Percentiles rank a stretch among this genome's conserved stretches.
phyloP scores from a whole-genome alignment of 1,140 invertebrate species.

The Danaus plexippus region DNA sequence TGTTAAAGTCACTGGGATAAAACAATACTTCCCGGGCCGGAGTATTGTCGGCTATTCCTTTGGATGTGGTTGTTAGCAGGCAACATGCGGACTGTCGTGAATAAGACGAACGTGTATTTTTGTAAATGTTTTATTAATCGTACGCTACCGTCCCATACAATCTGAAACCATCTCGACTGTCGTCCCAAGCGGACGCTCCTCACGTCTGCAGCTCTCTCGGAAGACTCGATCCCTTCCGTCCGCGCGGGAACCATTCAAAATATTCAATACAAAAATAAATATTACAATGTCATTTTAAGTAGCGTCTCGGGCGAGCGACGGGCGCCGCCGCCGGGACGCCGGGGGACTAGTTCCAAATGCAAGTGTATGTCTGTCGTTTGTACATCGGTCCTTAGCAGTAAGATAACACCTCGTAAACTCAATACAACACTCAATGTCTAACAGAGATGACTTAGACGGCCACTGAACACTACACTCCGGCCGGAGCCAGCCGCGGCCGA shows the following conservation, averaged over 20 bases:
- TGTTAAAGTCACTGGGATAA: no score
- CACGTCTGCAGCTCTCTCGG: slow-evolving; percentile 54
- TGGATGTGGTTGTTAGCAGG: no score
- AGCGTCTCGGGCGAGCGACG: slow-evolving; percentile 10
- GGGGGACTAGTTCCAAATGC: slow-evolving; percentile 69
- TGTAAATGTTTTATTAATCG: slow-evolving; percentile 60
- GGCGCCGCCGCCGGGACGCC: slow-evolving; percentile 47
- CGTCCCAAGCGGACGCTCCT: slow-evolving; percentile 37
- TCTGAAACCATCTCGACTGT: slow-evolving; percentile 52
- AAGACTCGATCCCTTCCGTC: slow-evolving; percentile 38
- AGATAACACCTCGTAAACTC: slow-evolving; percentile 64
- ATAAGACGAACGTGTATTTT: slow-evolving; percentile 28
- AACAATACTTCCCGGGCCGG: no score
- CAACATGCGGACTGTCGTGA: neutral
- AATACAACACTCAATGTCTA: slow-evolving; percentile 57
- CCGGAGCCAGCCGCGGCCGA: no score
- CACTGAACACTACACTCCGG: no score
- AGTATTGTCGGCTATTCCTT: no score
- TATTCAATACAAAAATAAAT: slow-evolving; percentile 66
- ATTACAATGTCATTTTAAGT: slow-evolving; percentile 41
- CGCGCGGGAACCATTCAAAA: slow-evolving; percentile 56
- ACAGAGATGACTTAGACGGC: slow-evolving; percentile 62
- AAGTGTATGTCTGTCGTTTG: slow-evolving; percentile 59
- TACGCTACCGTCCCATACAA: slow-evolving; percentile 59
- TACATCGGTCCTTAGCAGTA: slow-evolving; percentile 67